A percentile compares a stretch with the other conserved stretches of the same genome.
phyloP scores from a whole-genome alignment of 1,140 invertebrate species.

The Arctopsyche grandis region DNA sequence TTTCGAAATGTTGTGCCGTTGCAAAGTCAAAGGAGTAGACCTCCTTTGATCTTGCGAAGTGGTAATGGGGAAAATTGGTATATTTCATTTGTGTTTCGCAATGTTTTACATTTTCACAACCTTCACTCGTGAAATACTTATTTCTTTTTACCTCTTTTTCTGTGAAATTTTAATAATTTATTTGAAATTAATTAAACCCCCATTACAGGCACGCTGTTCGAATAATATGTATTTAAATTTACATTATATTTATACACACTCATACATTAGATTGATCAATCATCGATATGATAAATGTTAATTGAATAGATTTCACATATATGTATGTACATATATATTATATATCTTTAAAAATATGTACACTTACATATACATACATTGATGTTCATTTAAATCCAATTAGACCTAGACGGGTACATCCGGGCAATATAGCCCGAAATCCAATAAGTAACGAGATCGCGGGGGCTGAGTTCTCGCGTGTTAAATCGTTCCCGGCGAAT shows the following conservation, averaged over 20 bases:
- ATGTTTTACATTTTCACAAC: neutral
- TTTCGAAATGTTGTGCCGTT: neutral
- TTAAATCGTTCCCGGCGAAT: constrained; percentile 19
- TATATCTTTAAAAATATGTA: no score
- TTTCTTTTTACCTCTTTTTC: no score
- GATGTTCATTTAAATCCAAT: constrained; percentile 20
- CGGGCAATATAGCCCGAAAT: neutral
- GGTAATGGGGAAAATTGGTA: constrained; percentile 8
- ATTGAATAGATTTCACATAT: no score
- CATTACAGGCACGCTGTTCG: neutral
- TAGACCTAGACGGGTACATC: neutral
- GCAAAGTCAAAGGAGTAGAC: constrained; percentile 18
- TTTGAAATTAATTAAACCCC: no score
- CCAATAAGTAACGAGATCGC: constrained; percentile 1
- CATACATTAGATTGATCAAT: no score
- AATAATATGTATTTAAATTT: no score
- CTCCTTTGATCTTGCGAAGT: neutral
- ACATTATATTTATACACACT: neutral
- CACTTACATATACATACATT: no score
- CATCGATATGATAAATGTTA: no score
- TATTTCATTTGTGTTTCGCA: neutral
- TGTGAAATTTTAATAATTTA: neutral
- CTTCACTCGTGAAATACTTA: no score
- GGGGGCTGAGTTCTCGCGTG: neutral
- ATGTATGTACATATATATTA: no score